A percentile compares a stretch with the other conserved stretches of the same genome.
These are phyloP conservation scores for Caenorhabditis sp. DNA, from an alignment of 2,888 invertebrate species.

Conservation along the genomic window DNA sequence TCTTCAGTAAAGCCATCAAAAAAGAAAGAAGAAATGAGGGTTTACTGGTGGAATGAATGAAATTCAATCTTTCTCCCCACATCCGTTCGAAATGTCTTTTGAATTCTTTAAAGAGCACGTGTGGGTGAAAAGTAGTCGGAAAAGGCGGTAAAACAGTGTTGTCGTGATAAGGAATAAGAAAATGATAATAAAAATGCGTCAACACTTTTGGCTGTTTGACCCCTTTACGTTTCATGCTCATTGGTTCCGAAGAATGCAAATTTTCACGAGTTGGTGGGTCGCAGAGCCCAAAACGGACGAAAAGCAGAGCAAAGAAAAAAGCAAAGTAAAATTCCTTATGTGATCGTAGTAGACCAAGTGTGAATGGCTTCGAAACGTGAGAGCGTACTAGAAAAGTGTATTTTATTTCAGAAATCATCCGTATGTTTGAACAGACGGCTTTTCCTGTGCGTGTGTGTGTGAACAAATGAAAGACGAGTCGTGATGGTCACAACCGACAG, in stretches of 20 bases:
- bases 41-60: too few relatives aligned
- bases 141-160: too few relatives aligned
- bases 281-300: conserved; percentile 10
- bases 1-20: too few relatives aligned
- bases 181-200: conserved; percentile 31
- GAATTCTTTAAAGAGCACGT: too few relatives aligned
- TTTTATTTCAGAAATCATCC: conserved; percentile 35
- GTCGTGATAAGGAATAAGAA: conserved; percentile 15
- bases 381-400: neutral
- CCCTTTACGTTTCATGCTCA: conserved; percentile 32
- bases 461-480: neutral
- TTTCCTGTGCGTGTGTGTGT: conserved; percentile 3
- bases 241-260: conserved; percentile 13
- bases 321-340: neutral
- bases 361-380: conserved; percentile 8
- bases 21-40: too few relatives aligned
- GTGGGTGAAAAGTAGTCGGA: neutral
- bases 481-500: neutral
- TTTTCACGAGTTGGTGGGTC: neutral
- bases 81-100: too few relatives aligned
- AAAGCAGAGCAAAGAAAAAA: conserved; percentile 9
- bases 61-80: too few relatives aligned
- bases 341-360: neutral
- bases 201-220: conserved; percentile 35
- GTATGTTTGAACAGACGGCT: conserved; percentile 36